These are phyloP conservation scores for Heliothis virescens DNA, from an alignment of 1,140 invertebrate genomes.

Conservation along the genomic window DNA sequence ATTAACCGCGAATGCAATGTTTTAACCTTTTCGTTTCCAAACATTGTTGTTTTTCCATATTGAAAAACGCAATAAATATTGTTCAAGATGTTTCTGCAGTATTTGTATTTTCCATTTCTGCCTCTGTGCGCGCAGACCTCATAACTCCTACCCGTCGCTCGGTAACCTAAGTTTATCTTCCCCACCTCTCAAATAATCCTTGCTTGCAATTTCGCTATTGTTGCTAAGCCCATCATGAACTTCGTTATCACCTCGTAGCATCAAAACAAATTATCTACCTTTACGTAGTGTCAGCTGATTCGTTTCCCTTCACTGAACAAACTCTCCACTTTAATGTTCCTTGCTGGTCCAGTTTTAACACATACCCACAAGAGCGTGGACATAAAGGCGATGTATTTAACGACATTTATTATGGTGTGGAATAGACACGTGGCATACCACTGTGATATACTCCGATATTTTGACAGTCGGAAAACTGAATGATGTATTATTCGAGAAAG, in stretches of 20 bases:
- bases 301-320: constrained; percentile 34
- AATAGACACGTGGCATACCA: constrained; percentile 71
- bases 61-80: too few species aligned
- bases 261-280: constrained; percentile 19
- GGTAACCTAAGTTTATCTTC: background rate
- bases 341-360: constrained; percentile 62
- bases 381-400: constrained; percentile 63
- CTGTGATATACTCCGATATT: constrained; percentile 52
- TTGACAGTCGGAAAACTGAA: constrained; percentile 5
- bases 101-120: too few species aligned
- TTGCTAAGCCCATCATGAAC: constrained; percentile 10
- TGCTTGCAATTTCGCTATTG: background rate
- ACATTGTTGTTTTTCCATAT: too few species aligned
- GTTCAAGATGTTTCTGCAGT: too few species aligned
- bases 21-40: too few species aligned
- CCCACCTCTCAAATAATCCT: background rate
- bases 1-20: too few species aligned
- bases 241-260: background rate
- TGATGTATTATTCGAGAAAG: constrained; percentile 46
- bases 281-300: constrained; percentile 17
- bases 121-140: too few species aligned
- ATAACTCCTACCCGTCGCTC: background rate
- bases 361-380: constrained; percentile 51
- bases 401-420: constrained; percentile 71
- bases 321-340: constrained; percentile 51